Evolutionary conservation across 1,140 invertebrate genomes (phyloP), one percentile per base, ranked within the genome.

Genomic region (Macrobrachium rosenbergii): DNA sequence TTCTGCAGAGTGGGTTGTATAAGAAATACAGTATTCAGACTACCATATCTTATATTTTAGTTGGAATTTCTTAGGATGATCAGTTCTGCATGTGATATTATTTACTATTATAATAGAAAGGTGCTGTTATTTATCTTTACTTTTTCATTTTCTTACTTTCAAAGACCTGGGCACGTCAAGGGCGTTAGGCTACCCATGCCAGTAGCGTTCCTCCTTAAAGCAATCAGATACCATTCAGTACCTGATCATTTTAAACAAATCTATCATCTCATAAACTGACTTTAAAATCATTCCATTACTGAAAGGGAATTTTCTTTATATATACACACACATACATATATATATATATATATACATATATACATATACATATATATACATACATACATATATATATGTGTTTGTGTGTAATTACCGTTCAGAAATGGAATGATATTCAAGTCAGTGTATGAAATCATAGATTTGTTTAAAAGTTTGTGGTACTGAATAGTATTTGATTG

Each of bases 301-400:
- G 12, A 69, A 69, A 11, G 21, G 12, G 7, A 14, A 21, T 67
- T 19, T n/a, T 52, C 10, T 52, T 6, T 10, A 52, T 52, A 52
- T 52, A 52, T 52, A 52, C 10, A 52, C 21, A 67, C 12, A 67
- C 8, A 67, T 67, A 14, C 8, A 67, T 67, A 67, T 67, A 67
- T 17, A 67, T 67, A 67, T 67, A 67, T 67, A 67, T 67, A 67
- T 67, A 67, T 67, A 67, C 7, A 67, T 67, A 67, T 17, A 67
- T 21, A 67, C 8, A 67, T 67, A 67, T 67, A 67, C 8, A 67
- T 67, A 67, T 67, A 67, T 67, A 67, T 67, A 67, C 8, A 67
- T 67, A 67, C 8, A 67, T 67, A 67, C 8, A 67, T 67, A 67
- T 67, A 67, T 67, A 67, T 67, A 67, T 67, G 12, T 67, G 12